Evolutionary conservation across 2,797 vertebrate genomes (phyloP).

Genomic region (Acestrorhynchus altus): DNA sequence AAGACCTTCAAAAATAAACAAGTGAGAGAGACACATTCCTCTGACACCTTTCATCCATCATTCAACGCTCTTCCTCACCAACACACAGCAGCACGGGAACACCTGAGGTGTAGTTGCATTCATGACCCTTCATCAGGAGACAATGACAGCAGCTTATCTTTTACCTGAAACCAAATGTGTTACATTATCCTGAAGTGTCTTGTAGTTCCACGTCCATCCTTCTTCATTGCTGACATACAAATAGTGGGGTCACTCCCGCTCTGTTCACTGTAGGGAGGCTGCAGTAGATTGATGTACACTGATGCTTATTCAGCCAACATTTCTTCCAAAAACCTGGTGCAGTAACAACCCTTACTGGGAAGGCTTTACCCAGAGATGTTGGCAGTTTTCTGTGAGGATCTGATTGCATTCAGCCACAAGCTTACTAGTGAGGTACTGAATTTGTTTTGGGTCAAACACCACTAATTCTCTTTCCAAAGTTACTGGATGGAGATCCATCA

Average conservation of each 20-base stretch:
- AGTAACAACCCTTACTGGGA: no score
- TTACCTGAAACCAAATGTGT: conserved; percentile 2
- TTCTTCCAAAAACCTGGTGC: no score
- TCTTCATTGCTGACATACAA: background rate
- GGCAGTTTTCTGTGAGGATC: no score
- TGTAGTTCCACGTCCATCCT: background rate
- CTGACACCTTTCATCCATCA: background rate
- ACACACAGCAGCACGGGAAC: background rate
- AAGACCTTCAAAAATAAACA: background rate
- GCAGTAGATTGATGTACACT: no score
- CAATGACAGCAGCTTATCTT: conserved; percentile 8
- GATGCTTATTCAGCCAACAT: no score
- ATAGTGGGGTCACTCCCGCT: background rate
- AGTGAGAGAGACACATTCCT: background rate
- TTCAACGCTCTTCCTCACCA: background rate
- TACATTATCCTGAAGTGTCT: conserved; percentile 7
- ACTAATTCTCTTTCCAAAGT: no score
- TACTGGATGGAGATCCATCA: no score
- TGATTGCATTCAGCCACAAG: no score
- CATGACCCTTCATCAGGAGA: conserved; percentile 9
- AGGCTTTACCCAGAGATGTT: no score
- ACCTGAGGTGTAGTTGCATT: background rate
- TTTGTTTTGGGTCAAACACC: no score
- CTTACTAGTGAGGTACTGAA: no score
- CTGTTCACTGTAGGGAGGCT: background rate